A percentile compares a stretch with the other conserved stretches of the same genome.
These are phyloP conservation scores for Peribatodes rhomboidaria DNA, from an alignment of 2,888 invertebrate genomes.

Conservation along the genomic window DNA sequence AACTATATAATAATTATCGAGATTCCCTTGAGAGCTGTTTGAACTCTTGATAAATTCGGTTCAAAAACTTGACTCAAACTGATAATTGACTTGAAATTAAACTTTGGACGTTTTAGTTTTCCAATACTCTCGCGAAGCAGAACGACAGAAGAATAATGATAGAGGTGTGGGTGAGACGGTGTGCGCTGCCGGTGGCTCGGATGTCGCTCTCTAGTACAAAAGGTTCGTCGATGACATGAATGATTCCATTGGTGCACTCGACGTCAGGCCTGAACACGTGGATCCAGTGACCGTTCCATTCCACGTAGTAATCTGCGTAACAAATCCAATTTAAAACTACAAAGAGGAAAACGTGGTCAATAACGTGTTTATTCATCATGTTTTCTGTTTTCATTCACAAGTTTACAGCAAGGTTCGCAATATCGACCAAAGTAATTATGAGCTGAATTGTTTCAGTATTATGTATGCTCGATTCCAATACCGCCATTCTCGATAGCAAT, in stretches of 20 bases:
- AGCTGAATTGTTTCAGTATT: not conserved
- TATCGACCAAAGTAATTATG: not conserved
- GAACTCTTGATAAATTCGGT: constrained; percentile 30
- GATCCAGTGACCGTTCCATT: constrained; percentile 94
- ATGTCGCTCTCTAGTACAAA: constrained; percentile 94
- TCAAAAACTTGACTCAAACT: constrained; percentile 41
- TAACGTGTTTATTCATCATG: not conserved
- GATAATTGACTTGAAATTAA: constrained; percentile 51
- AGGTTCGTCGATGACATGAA: constrained; percentile 96
- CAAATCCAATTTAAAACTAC: constrained; percentile 15
- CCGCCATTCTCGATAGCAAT: not conserved
- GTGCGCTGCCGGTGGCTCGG: constrained; percentile 87
- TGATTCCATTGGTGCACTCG: constrained; percentile 97
- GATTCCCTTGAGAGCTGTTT: constrained; percentile 16
- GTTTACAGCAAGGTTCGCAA: not conserved
- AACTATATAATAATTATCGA: constrained; percentile 13
- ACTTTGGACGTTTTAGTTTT: constrained; percentile 60
- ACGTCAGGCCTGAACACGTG: constrained; percentile 96
- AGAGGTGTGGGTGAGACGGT: constrained; percentile 60
- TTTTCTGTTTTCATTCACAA: too few relatives aligned
- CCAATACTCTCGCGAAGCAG: constrained; percentile 66
- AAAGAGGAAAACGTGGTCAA: not conserved
- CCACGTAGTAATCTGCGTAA: constrained; percentile 91
- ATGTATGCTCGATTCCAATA: not conserved
- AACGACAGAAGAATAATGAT: constrained; percentile 64